Evolutionary conservation across 1,140 invertebrate genomes (phyloP).

Genomic region (Parasteatoda tepidariorum): DNA sequence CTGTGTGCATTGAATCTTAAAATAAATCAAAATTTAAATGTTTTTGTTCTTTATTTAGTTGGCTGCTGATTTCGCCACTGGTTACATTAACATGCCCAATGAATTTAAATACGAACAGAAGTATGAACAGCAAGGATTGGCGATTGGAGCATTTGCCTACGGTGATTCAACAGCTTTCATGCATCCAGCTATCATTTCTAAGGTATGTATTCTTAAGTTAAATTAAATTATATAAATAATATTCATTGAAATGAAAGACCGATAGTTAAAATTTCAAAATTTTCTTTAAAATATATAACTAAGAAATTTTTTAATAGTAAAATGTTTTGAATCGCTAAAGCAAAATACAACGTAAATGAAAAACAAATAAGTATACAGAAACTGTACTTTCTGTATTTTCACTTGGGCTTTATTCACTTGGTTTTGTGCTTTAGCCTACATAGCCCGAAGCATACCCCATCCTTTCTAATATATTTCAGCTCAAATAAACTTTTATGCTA

Average conservation of each 20-base stretch:
- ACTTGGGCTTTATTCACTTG: too few species aligned
- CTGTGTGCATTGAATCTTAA: background rate
- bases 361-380: too few species aligned
- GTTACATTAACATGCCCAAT: background rate
- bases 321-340: too few species aligned
- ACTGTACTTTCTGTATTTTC: too few species aligned
- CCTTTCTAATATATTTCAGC: too few species aligned
- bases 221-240: background rate
- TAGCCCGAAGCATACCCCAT: too few species aligned
- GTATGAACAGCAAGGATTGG: constrained; percentile 9
- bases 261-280: too few species aligned
- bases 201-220: background rate
- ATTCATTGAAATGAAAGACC: background rate
- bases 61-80: background rate
- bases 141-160: background rate
- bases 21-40: background rate
- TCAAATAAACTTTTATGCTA: too few species aligned
- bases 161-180: background rate
- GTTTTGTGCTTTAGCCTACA: too few species aligned
- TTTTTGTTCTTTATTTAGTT: background rate
- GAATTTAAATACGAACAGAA: constrained; percentile 10
- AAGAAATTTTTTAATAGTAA: too few species aligned
- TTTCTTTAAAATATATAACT: too few species aligned
- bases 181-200: background rate
- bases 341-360: too few species aligned